These are phyloP conservation scores for Micropterix aruncella DNA, from an alignment of 2,888 invertebrate species.

Conservation along the genomic window DNA sequence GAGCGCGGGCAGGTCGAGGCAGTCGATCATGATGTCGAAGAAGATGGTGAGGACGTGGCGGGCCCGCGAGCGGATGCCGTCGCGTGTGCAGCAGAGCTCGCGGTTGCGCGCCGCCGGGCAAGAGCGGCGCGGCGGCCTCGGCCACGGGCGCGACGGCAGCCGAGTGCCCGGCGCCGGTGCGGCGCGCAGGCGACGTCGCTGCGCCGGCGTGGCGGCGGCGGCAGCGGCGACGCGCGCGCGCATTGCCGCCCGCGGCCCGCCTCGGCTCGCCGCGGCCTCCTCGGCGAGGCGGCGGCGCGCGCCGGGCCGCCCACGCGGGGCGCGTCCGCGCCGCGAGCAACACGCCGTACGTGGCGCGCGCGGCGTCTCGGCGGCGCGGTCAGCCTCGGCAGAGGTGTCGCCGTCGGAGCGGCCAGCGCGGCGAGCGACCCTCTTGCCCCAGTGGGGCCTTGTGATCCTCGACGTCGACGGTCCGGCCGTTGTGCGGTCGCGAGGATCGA, in stretches of 20 bases:
- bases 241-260: neutral
- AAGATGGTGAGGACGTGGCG: conserved; percentile 36
- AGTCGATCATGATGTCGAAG: conserved; percentile 41
- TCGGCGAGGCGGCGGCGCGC: neutral
- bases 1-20: conserved; percentile 31
- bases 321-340: neutral
- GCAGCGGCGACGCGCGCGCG: neutral
- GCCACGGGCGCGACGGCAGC: neutral
- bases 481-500: neutral
- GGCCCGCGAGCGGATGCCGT: conserved; percentile 34
- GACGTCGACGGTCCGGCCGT: neutral
- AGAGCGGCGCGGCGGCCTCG: conserved; percentile 19
- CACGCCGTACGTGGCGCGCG: neutral
- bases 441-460: neutral
- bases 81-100: conserved; percentile 30
- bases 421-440: neutral
- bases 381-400: neutral
- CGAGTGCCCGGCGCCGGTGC: neutral
- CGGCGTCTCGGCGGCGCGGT: neutral
- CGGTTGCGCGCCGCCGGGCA: conserved; percentile 19
- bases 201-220: neutral
- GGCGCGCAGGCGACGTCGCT: neutral
- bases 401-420: neutral
- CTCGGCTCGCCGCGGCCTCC: neutral
- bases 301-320: neutral